phyloP scores from a whole-genome alignment of 2,888 invertebrate genomes.

The Apotomis turbidana region DNA sequence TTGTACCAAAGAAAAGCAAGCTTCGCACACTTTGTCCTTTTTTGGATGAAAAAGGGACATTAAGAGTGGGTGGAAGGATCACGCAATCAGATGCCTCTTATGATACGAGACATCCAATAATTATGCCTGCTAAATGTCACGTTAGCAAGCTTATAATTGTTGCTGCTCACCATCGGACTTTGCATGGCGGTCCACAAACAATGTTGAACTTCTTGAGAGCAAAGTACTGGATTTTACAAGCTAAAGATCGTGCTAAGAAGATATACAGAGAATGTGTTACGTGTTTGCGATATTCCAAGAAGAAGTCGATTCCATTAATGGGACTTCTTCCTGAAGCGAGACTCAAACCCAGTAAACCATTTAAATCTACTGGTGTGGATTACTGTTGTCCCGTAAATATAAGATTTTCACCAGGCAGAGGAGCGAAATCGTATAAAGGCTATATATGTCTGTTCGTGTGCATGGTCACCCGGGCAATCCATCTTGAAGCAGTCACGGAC shows the following conservation, averaged over 20 bases:
- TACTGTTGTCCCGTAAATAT: conserved; percentile 45
- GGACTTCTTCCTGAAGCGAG: conserved; percentile 44
- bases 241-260: conserved; percentile 31
- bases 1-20: conserved; percentile 21
- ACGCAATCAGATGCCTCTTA: conserved; percentile 6
- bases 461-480: conserved; percentile 49
- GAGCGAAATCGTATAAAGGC: conserved; percentile 44
- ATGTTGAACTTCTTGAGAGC: conserved; percentile 41
- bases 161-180: conserved; percentile 43
- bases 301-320: conserved; percentile 15
- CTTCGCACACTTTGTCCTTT: conserved; percentile 29
- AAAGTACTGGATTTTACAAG: conserved; percentile 41
- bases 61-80: conserved; percentile 37
- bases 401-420: conserved; percentile 44
- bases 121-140: conserved; percentile 35
- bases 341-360: conserved; percentile 44
- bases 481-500: conserved; percentile 52
- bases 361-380: conserved; percentile 46
- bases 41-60: conserved; percentile 30
- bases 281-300: conserved; percentile 18
- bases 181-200: conserved; percentile 47
- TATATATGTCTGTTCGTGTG: conserved; percentile 43
- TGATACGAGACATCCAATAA: conserved; percentile 42
- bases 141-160: conserved; percentile 39
- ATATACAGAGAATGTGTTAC: conserved; percentile 22